These are phyloP conservation scores for Pinctada fucata DNA, from an alignment of 2,888 invertebrate species.

Conservation along the genomic window DNA sequence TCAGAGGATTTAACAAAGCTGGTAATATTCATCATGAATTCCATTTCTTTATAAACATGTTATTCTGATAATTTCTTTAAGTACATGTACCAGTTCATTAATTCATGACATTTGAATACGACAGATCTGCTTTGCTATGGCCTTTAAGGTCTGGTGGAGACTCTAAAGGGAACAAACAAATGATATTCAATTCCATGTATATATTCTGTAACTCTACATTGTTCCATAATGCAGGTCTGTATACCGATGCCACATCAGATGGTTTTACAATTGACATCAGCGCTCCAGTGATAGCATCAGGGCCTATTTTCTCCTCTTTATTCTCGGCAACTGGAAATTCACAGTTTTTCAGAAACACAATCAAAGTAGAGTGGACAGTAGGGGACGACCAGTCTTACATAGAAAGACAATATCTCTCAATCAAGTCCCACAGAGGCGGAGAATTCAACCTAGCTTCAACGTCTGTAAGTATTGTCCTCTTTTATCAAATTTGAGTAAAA, in stretches of 20 bases:
- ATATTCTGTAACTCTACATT: no score
- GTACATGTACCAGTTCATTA: no score
- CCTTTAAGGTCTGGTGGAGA: no score
- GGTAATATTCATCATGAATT: conserved; percentile 30
- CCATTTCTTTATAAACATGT: no score
- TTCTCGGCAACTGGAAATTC: conserved; percentile 3
- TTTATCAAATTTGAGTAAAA: no score
- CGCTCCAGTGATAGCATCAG: conserved; percentile 16
- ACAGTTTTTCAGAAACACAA: conserved; percentile 29
- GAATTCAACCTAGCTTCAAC: conserved; percentile 36
- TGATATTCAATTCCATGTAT: no score
- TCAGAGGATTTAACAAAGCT: conserved; percentile 53
- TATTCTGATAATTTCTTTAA: no score
- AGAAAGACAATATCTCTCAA: conserved; percentile 39
- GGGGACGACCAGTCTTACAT: conserved; percentile 33
- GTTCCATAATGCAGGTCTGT: conserved; percentile 27
- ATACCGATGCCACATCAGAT: conserved; percentile 35
- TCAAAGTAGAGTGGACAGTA: conserved; percentile 39
- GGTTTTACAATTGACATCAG: conserved; percentile 40
- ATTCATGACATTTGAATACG: no score
- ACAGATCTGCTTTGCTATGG: no score
- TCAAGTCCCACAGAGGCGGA: conserved; percentile 39
- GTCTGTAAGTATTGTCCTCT: neutral
- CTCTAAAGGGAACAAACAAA: no score
- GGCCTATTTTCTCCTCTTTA: conserved; percentile 14